These are phyloP conservation scores for Drosophila mercatorum DNA, from an alignment of 2,888 invertebrate species.

Conservation along the genomic window DNA sequence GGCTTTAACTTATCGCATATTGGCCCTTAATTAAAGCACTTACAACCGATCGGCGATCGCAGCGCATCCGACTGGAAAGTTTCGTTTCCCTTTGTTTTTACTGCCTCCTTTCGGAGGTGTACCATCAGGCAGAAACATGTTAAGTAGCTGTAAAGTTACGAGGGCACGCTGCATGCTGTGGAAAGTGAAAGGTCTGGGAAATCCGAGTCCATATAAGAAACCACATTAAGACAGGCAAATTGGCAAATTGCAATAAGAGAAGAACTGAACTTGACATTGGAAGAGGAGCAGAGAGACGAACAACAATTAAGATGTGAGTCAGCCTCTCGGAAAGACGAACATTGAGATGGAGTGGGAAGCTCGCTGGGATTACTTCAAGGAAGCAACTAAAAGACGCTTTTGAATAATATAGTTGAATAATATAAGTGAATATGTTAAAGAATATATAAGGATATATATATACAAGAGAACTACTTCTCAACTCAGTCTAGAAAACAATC, in stretches of 20 bases:
- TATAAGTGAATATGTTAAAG: not conserved
- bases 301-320: conserved; percentile 1
- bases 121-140: conserved; percentile 12
- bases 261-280: conserved; percentile 24
- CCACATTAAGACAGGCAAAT: conserved; percentile 9
- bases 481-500: no score
- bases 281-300: not conserved
- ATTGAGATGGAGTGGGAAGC: not conserved
- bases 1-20: conserved; percentile 65
- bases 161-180: conserved; percentile 41
- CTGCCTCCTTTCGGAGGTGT: not conserved
- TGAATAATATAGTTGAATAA: not conserved
- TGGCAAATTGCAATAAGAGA: conserved; percentile 1
- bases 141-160: conserved; percentile 42
- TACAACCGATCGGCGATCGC: conserved; percentile 68
- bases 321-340: not conserved
- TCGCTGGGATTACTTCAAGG: not conserved
- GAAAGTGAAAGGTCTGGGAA: conserved; percentile 53
- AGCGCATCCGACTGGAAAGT: conserved; percentile 31
- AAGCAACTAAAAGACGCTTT: not conserved
- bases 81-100: conserved; percentile 26
- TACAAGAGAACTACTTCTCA: not conserved
- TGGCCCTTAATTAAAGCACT: conserved; percentile 69
- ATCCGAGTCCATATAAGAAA: conserved; percentile 33
- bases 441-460: not conserved